These are phyloP conservation scores for Cephalopterus ornatus DNA, from an alignment of 2,113 vertebrate genomes.

Conservation along the genomic window DNA sequence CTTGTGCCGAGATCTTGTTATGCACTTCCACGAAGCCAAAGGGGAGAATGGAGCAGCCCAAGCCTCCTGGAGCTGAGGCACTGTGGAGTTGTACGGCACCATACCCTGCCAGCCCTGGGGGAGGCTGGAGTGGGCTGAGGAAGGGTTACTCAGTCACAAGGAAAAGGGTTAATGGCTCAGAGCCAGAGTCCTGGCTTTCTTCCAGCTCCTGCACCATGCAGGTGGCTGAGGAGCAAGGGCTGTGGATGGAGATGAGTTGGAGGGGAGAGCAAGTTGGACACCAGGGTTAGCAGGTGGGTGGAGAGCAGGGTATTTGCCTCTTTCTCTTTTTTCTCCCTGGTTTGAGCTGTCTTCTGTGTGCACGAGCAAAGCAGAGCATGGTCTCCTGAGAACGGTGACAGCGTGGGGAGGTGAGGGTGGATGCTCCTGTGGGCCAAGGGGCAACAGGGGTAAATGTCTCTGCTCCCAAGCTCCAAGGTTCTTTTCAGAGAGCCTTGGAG, in stretches of 20 bases:
- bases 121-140: not conserved
- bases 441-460: not conserved
- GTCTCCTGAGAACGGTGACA: not conserved
- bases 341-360: not conserved
- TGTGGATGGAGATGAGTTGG: not conserved
- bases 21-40: not conserved
- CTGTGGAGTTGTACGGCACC: not conserved
- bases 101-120: not conserved
- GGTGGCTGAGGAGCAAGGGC: not conserved
- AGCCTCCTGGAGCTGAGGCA: not conserved
- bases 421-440: not conserved
- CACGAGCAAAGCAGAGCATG: not conserved
- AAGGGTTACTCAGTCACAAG: not conserved
- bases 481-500: not conserved
- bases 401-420: not conserved
- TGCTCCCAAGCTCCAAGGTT: not conserved
- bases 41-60: not conserved
- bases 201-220: accelerated
- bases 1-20: not conserved
- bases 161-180: not conserved
- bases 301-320: not conserved
- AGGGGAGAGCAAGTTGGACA: not conserved
- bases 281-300: not conserved
- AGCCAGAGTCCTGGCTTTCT: not conserved
- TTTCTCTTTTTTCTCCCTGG: not conserved